Conservation (phyloP, 2,888 invertebrate species). For the Ametastegia equiseti region DNA sequence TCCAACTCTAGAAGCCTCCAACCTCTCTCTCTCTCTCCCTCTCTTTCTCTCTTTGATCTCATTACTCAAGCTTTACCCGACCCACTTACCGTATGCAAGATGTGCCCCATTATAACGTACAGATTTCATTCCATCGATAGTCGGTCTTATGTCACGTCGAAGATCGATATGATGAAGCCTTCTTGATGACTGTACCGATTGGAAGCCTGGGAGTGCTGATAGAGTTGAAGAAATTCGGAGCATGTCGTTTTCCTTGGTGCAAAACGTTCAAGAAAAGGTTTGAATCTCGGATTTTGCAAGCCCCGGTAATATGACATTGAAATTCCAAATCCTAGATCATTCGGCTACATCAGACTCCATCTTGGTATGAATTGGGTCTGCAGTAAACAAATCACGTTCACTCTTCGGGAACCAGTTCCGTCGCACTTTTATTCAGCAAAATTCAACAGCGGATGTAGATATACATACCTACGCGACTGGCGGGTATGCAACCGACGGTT, state of each 20-base stretch:
- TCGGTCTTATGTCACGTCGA: background rate
- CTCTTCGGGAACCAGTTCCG: background rate
- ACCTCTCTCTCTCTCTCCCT: background rate
- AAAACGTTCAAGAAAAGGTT: background rate
- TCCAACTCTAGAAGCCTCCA: background rate
- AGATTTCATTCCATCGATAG: background rate
- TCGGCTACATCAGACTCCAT: background rate
- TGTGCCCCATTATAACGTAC: background rate
- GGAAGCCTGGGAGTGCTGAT: background rate
- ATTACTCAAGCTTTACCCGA: background rate
- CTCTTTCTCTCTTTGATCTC: background rate
- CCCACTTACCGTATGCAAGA: background rate
- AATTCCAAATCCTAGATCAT: background rate
- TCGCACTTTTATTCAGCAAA: constrained; percentile 14
- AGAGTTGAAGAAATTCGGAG: no score
- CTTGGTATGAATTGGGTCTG: background rate
- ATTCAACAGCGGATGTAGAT: background rate
- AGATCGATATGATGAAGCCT: background rate
- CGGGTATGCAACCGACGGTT: constrained; percentile 2
- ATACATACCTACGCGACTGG: background rate
- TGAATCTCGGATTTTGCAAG: background rate
- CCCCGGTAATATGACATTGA: background rate
- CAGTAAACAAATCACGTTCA: background rate
- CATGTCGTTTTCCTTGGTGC: background rate
- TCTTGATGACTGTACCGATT: background rate